Conservation (phyloP, 2,888 invertebrate genomes). For the Dione vanillae region DNA sequence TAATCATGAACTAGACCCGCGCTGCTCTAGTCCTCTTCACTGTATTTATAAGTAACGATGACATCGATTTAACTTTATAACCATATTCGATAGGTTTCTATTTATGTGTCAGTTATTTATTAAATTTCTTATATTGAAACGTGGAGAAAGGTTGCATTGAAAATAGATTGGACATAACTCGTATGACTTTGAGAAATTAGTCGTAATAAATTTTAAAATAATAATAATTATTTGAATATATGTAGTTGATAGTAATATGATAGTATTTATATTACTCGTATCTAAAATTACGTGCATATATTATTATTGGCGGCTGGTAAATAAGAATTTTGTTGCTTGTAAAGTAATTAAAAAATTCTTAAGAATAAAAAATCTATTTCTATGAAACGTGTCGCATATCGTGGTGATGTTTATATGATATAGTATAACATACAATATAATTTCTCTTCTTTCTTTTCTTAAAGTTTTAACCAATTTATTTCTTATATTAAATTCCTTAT, state of each 20-base stretch:
- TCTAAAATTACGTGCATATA: neutral
- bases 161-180: too few relatives aligned
- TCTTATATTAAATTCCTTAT: neutral
- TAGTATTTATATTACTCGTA: neutral
- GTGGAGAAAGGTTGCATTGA: neutral
- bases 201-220: neutral
- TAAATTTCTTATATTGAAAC: neutral
- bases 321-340: conserved; percentile 6
- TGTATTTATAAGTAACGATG: conserved; percentile 58
- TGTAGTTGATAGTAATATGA: neutral
- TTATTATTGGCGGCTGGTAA: neutral
- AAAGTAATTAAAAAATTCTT: conserved; percentile 1
- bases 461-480: neutral
- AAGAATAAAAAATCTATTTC: neutral
- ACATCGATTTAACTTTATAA: conserved; percentile 50
- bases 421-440: too few relatives aligned
- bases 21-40: conserved; percentile 46
- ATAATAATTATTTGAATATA: neutral
- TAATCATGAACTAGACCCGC: conserved; percentile 67
- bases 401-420: neutral
- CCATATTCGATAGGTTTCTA: conserved; percentile 30
- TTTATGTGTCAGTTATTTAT: neutral
- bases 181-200: too few relatives aligned
- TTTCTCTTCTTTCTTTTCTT: neutral
- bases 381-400: neutral